Evolutionary conservation across 2,113 vertebrate genomes (phyloP), one percentile per base, ranked within the genome.

Genomic region (Nycticorax nycticorax): DNA sequence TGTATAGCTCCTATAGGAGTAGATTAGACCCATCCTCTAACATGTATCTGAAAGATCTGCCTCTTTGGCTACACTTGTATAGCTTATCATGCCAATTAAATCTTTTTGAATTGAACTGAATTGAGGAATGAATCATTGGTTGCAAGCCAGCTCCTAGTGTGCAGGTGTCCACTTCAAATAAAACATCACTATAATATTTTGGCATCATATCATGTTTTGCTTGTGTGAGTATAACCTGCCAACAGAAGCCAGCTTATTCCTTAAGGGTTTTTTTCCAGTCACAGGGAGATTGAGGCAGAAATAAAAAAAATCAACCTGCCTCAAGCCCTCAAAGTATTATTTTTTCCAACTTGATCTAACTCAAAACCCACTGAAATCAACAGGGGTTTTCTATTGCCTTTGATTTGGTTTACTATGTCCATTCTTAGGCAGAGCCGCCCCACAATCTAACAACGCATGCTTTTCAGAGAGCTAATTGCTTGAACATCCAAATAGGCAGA

Each of bases 141-240:
- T 94, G 43, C 33, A 75, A 81, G 73, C 85, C 91, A 95, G 66
- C 7, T 78, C 41, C 59, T 56, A 67, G n/a, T 59, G 30, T 71
- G 83, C 79, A 92, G 82, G 88, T 95, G 75, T 88, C 72, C 85
- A 83, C 85, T 93, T 92, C 47, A 81, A 93, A 91, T 60, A 60
- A 91, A 94, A n/a, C 19, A 50, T 80, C 20, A 17, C n/a, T 45
- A 28, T 41, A 52, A 17, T 53, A 37, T 60, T 88, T 91, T 93
- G 91, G 83, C 85, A 81, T 39, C 4, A 32, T 56, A 69, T 35
- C 37, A 10, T 11, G 13, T 45, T 85, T 92, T 7, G 0, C 43
- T 68, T 78, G 41, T 80, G 35, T 0, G 6, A 77, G 15, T 53
- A 41, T 26, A 75, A 56, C 15, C 35, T 81, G 37, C 57, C 64